A percentile compares a stretch with the other conserved stretches of the same genome.
Evolutionary conservation across 2,888 invertebrate genomes (phyloP).

Genomic region (Calameuta filiformis): DNA sequence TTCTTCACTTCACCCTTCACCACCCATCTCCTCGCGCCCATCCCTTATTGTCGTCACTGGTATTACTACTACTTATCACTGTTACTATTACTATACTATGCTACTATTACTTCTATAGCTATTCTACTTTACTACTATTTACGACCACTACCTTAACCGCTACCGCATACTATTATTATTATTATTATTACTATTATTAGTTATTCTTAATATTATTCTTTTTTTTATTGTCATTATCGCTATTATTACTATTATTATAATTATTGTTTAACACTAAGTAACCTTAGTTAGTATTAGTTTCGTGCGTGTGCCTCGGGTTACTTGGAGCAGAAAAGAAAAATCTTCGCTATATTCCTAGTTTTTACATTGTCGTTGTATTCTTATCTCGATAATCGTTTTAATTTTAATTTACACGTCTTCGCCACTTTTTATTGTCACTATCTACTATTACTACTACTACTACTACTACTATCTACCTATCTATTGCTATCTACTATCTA

Average conservation of each 20-base stretch:
- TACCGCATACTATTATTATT: slow-evolving; percentile 22
- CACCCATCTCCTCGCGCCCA: too few relatives aligned
- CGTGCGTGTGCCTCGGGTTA: slow-evolving; percentile 1
- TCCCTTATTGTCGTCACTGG: slow-evolving; percentile 7
- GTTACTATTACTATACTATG: slow-evolving; percentile 15
- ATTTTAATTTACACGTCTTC: slow-evolving; percentile 23
- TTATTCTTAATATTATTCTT: slow-evolving; percentile 19
- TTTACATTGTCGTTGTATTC: slow-evolving; percentile 30
- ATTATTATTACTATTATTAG: slow-evolving; percentile 31
- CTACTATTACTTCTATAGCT: slow-evolving; percentile 12
- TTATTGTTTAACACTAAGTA: slow-evolving; percentile 13
- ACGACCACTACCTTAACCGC: slow-evolving; percentile 24
- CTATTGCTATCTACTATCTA: slow-evolving; percentile 23
- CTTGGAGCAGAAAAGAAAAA: neutral
- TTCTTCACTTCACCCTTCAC: neutral
- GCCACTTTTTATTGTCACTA: slow-evolving; percentile 22
- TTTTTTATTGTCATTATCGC: slow-evolving; percentile 25
- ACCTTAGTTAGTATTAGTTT: slow-evolving; percentile 1
- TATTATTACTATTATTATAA: slow-evolving; percentile 17
- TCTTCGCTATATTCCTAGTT: slow-evolving; percentile 15
- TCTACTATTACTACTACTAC: slow-evolving; percentile 23
- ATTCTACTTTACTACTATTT: slow-evolving; percentile 18
- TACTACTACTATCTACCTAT: slow-evolving; percentile 15
- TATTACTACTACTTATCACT: slow-evolving; percentile 8
- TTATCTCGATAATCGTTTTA: slow-evolving; percentile 30